A percentile compares a stretch with the other conserved stretches of the same genome.
phyloP scores from a whole-genome alignment of 2,888 invertebrate genomes.

The Caenorhabditis sp. region DNA sequence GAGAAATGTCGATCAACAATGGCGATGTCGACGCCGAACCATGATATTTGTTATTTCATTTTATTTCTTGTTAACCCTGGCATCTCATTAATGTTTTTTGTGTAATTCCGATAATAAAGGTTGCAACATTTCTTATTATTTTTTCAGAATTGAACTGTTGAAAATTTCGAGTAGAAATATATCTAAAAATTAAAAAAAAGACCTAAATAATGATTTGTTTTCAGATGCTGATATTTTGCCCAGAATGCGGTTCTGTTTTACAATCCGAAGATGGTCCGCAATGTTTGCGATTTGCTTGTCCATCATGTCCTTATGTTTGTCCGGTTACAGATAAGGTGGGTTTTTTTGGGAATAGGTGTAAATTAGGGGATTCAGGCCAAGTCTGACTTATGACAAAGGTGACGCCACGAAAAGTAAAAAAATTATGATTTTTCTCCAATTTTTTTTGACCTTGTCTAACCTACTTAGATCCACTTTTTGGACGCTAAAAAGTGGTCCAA shows the following conservation, averaged over 20 bases:
- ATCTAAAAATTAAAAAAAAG: no score
- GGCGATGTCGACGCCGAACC: not conserved
- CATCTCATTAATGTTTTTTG: constrained; percentile 1
- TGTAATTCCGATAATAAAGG: not conserved
- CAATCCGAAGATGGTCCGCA: constrained; percentile 53
- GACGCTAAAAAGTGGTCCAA: no score
- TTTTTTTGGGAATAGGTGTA: not conserved
- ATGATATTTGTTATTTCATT: not conserved
- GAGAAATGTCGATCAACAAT: not conserved
- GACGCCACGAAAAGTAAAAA: no score
- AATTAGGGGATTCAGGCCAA: not conserved
- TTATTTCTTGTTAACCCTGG: not conserved
- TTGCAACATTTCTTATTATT: not conserved
- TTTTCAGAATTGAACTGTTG: not conserved
- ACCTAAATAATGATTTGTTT: not conserved
- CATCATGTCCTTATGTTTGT: constrained; percentile 61
- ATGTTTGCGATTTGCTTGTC: constrained; percentile 60
- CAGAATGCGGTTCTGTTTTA: constrained; percentile 64
- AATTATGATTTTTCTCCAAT: no score
- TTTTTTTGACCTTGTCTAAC: no score
- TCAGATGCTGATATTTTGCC: constrained; percentile 65
- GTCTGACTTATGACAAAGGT: no score
- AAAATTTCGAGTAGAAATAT: not conserved
- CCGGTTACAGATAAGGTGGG: constrained; percentile 54
- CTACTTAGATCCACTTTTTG: no score